Conservation (phyloP, 2,113 vertebrate species). For the Dromaius novaehollandiae region DNA sequence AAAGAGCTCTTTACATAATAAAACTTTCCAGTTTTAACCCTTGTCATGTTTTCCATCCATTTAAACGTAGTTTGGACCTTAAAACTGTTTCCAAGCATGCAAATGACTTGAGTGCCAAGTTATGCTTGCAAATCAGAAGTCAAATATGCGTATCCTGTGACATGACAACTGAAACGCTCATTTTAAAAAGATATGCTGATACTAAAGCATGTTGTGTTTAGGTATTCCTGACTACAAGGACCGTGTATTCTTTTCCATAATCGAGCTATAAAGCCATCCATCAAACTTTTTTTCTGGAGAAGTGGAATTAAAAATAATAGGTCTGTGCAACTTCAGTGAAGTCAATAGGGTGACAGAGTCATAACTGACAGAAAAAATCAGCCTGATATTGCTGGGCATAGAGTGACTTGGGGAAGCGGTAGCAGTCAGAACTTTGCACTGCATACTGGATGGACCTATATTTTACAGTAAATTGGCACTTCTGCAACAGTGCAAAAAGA, state of each 20-base stretch:
- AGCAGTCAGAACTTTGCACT: neutral
- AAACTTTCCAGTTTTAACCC: neutral
- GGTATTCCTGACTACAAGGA: neutral
- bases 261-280: neutral
- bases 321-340: neutral
- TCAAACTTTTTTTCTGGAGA: neutral
- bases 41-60: neutral
- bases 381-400: neutral
- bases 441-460: neutral
- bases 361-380: neutral
- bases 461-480: neutral
- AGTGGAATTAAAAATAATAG: neutral
- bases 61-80: neutral
- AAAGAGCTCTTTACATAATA: neutral
- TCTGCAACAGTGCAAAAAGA: neutral
- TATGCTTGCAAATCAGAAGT: conserved; percentile 44
- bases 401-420: neutral
- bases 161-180: neutral
- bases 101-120: neutral
- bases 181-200: neutral
- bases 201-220: neutral
- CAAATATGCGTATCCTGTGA: conserved; percentile 16
- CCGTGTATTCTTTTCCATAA: neutral
- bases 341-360: neutral
- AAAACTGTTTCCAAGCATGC: neutral